These are phyloP conservation scores for Siniperca knerii DNA, from an alignment of 2,113 vertebrate species.

Conservation along the genomic window DNA sequence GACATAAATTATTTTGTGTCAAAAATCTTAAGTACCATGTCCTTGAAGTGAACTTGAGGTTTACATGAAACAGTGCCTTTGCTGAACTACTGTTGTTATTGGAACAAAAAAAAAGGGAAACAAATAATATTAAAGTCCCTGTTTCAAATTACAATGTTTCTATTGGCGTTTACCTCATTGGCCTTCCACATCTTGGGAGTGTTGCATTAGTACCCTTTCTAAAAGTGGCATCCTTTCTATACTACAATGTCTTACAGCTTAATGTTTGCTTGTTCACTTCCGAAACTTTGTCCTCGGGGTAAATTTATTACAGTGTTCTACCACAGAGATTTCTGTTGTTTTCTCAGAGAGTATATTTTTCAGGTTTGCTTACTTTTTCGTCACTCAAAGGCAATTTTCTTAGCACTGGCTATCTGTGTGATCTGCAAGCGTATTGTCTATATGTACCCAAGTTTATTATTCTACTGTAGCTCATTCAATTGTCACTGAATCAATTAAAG, in stretches of 20 bases:
- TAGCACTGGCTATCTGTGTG: neutral
- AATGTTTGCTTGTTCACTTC: slow-evolving; percentile 28
- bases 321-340: slow-evolving; percentile 25
- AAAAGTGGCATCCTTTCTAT: slow-evolving; percentile 21
- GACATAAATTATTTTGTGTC: neutral
- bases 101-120: neutral
- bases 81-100: neutral
- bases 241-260: slow-evolving; percentile 22
- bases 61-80: neutral
- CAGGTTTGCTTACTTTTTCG: neutral
- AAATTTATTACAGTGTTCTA: slow-evolving; percentile 1
- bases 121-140: neutral
- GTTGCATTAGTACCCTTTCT: neutral
- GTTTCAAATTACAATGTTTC: neutral
- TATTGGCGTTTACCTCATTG: neutral
- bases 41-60: neutral
- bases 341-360: slow-evolving; percentile 21
- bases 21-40: neutral
- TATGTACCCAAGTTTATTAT: slow-evolving; percentile 18
- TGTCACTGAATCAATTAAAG: slow-evolving; percentile 44
- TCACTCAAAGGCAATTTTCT: slow-evolving; percentile 32
- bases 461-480: slow-evolving; percentile 25
- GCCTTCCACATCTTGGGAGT: neutral
- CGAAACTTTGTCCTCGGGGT: slow-evolving; percentile 7
- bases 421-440: slow-evolving; percentile 16